A percentile compares a stretch with the other conserved stretches of the same genome.
These are phyloP conservation scores for Andinoacara biseriatus DNA, from an alignment of 2,113 vertebrate genomes.

Conservation along the genomic window DNA sequence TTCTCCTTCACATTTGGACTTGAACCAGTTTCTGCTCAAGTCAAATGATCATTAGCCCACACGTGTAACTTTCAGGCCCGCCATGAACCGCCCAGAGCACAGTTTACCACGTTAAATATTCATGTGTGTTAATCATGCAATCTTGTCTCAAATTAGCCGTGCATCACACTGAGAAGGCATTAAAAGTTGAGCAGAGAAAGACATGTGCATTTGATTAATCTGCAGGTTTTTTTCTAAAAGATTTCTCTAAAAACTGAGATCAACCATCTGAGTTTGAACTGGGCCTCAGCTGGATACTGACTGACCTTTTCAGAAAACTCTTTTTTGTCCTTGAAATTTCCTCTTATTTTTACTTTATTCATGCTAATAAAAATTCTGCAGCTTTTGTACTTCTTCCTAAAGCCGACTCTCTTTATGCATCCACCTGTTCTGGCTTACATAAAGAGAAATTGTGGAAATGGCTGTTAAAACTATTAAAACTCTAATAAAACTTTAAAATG, in stretches of 20 bases:
- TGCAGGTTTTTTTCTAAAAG: not conserved
- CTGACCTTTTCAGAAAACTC: not conserved
- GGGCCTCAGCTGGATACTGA: not conserved
- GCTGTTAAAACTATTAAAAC: not conserved
- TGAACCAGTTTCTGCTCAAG: not conserved
- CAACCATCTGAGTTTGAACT: not conserved
- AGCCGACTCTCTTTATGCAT: not conserved
- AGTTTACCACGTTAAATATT: conserved; percentile 58
- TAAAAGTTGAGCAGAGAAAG: conserved; percentile 21
- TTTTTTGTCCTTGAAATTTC: rapidly evolving
- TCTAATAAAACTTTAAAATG: not conserved
- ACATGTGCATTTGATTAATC: not conserved
- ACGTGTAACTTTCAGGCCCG: not conserved
- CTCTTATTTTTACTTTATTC: not conserved
- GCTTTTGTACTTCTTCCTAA: not conserved
- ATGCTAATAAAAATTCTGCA: not conserved
- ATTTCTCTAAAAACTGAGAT: not conserved
- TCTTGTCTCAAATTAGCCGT: conserved; percentile 39
- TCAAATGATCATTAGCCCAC: conserved; percentile 16
- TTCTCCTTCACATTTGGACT: not conserved
- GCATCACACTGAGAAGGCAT: conserved; percentile 34
- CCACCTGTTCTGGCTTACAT: not conserved
- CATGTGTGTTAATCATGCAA: conserved; percentile 48
- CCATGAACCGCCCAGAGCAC: conserved; percentile 3
- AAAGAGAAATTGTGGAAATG: not conserved